These are phyloP conservation scores for Enteromius fasciolatus DNA, from an alignment of 2,797 vertebrate species.

Conservation along the genomic window DNA sequence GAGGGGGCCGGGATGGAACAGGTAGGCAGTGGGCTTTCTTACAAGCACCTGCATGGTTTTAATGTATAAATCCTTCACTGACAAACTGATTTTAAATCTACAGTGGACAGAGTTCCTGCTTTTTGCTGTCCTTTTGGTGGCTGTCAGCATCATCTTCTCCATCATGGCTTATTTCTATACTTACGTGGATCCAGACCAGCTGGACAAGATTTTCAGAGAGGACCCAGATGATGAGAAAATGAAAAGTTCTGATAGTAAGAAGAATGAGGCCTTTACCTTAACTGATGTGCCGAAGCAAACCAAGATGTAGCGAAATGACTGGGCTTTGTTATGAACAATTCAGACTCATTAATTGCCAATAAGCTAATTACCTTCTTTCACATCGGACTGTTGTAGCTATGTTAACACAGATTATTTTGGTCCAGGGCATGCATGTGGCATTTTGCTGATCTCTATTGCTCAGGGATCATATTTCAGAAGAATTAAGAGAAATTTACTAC, in stretches of 20 bases:
- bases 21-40: slow-evolving; percentile 72
- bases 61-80: not conserved
- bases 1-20: slow-evolving; percentile 91
- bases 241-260: slow-evolving; percentile 47
- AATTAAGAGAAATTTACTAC: not conserved
- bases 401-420: not conserved
- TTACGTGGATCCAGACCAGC: slow-evolving; percentile 80
- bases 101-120: slow-evolving; percentile 96
- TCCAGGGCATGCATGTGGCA: slow-evolving; percentile 2
- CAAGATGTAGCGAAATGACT: slow-evolving; percentile 62
- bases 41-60: not conserved
- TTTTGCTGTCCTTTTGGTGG: slow-evolving; percentile 87
- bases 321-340: not conserved
- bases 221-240: slow-evolving; percentile 56
- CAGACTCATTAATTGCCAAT: slow-evolving; percentile 28
- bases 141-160: slow-evolving; percentile 90
- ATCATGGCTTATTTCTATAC: slow-evolving; percentile 92
- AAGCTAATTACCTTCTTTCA: slow-evolving; percentile 31
- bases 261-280: slow-evolving; percentile 25
- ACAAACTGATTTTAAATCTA: not conserved
- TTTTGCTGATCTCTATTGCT: slow-evolving; percentile 14
- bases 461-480: slow-evolving; percentile 6
- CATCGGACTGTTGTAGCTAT: not conserved
- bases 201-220: slow-evolving; percentile 61
- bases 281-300: slow-evolving; percentile 55